These are phyloP conservation scores for Acanthochromis polyacanthus DNA, from an alignment of 2,113 vertebrate species.

Conservation along the genomic window DNA sequence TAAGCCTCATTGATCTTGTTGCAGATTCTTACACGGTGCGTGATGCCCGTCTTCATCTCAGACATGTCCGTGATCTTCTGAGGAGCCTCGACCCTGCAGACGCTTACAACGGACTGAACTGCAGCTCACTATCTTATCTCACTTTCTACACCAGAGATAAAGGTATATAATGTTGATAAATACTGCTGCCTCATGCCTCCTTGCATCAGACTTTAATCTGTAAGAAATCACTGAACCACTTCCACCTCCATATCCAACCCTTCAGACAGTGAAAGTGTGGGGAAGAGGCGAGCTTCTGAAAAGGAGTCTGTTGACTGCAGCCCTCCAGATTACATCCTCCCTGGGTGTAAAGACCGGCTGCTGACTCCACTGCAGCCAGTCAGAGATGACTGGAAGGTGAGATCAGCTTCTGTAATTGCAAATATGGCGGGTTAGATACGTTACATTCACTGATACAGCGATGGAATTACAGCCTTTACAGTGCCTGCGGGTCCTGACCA, in stretches of 20 bases:
- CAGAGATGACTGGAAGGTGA: slow-evolving; percentile 92
- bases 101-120: slow-evolving; percentile 94
- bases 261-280: slow-evolving; percentile 87
- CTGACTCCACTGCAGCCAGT: slow-evolving; percentile 90
- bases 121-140: slow-evolving; percentile 94
- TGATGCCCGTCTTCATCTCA: slow-evolving; percentile 94
- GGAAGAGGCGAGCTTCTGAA: slow-evolving; percentile 84
- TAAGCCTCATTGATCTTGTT: neutral
- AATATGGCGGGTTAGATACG: neutral
- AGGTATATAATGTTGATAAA: too few relatives aligned
- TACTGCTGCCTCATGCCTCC: neutral
- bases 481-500: slow-evolving; percentile 92
- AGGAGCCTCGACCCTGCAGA: slow-evolving; percentile 95
- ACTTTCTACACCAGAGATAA: slow-evolving; percentile 89
- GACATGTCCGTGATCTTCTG: slow-evolving; percentile 93
- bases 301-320: slow-evolving; percentile 87
- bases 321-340: slow-evolving; percentile 92
- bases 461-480: slow-evolving; percentile 86
- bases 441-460: neutral
- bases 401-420: neutral
- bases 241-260: neutral
- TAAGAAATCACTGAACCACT: neutral
- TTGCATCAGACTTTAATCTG: neutral
- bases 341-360: slow-evolving; percentile 90
- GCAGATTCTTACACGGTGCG: slow-evolving; percentile 93